phyloP scores from a whole-genome alignment of 2,113 vertebrate genomes.

The Clarias batrachus region DNA sequence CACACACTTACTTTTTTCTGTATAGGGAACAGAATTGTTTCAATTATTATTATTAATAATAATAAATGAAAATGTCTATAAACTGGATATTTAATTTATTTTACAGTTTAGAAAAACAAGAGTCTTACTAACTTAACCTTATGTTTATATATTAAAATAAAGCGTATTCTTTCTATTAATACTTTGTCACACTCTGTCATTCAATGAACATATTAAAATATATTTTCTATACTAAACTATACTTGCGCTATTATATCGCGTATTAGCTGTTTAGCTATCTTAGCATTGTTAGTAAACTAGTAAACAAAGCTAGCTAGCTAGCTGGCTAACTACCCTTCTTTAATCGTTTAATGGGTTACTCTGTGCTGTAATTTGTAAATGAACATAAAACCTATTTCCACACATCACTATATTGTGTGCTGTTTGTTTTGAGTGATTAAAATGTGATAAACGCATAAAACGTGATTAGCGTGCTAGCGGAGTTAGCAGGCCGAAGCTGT shows the following conservation, averaged over 20 bases:
- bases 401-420: too few species aligned
- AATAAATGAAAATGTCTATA: neutral
- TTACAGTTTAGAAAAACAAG: neutral
- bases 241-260: too few species aligned
- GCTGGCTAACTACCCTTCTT: neutral
- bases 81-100: neutral
- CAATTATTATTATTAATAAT: neutral
- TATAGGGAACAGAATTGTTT: neutral
- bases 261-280: neutral
- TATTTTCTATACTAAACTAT: too few species aligned
- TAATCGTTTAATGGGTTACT: neutral
- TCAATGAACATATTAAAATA: too few species aligned
- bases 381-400: neutral
- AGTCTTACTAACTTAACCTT: too few species aligned
- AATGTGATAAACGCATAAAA: neutral
- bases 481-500: neutral
- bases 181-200: neutral
- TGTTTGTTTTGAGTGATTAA: neutral
- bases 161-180: neutral
- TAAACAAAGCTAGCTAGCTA: neutral
- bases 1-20: neutral
- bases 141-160: neutral
- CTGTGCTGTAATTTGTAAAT: too few species aligned
- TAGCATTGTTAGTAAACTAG: neutral
- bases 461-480: neutral